Base-by-base conservation (phyloP, 2,888 invertebrate species). In the Mesorhabditis sp. region DNA sequence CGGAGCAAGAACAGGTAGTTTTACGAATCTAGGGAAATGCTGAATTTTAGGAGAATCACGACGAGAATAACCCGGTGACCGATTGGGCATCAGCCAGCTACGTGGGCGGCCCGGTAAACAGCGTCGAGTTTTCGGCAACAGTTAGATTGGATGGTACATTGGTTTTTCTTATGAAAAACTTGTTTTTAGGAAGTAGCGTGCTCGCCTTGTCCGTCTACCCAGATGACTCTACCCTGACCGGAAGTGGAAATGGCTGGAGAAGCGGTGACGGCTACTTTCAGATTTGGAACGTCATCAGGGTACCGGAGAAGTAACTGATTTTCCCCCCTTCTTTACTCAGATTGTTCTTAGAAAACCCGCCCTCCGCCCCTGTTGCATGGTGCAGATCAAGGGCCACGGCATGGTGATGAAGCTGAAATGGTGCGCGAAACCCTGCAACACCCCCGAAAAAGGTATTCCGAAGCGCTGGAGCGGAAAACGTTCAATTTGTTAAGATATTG, bases 81-180 rank as follows among this genome's bases (percentile, higher is more conserved):
- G 58, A 50, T n/a, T 50, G 58, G 58, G n/a, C 58, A n/a, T 50
- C 58, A n/a, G n/a, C n/a, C n/a, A n/a, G 10, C 58, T 50, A 50
- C 58, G n/a, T n/a, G 7, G 58, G 58, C n/a, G 58, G 58, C 7
- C 58, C 58, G n/a, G n/a, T 50, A 2, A 50, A 50, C 58, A 50
- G 58, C 58, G 10, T 2, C n/a, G 58, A 50, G 0, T 50, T 50
- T 50, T 10, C 58, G 10, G 10, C 28, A 28, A 28, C 28, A 28
- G 2, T 28, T 28, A 28, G 28, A 28, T 28, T 28, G 28, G n/a
- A n/a, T 50, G 58, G n/a, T 50, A 2, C 58, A 50, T 50, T 10
- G n/a, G 7, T 13, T 50, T 13, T 50, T 50, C n/a, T 50, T 28
- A 28, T 28, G 28, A 2, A 28, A 28, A 28, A 28, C 28, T 28